These are phyloP conservation scores for Tachypleus tridentatus DNA, from an alignment of 1,140 invertebrate species.

Conservation along the genomic window DNA sequence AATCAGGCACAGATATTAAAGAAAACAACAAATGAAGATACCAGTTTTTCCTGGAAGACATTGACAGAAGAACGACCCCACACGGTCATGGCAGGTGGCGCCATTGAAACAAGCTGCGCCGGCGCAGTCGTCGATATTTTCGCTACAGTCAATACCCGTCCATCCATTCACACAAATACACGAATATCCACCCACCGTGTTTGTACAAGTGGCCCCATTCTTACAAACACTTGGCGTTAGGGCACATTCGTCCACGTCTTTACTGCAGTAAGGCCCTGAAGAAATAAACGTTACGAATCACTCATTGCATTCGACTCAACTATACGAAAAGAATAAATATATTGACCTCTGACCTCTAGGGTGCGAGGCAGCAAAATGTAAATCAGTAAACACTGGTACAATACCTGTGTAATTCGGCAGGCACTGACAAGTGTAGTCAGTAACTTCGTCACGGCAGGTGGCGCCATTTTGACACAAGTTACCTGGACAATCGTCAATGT, in stretches of 20 bases:
- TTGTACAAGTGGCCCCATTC: slow-evolving; percentile 89
- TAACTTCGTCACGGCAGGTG: slow-evolving; percentile 74
- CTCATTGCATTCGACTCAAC: background rate
- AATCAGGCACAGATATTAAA: too few relatives aligned
- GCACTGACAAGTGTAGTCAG: slow-evolving; percentile 76
- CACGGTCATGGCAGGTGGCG: slow-evolving; percentile 88
- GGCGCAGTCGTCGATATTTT: slow-evolving; percentile 88
- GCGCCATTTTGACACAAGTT: slow-evolving; percentile 65
- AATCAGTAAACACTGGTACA: background rate
- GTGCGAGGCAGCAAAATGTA: too few relatives aligned
- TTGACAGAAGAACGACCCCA: slow-evolving; percentile 86
- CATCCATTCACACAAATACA: slow-evolving; percentile 96
- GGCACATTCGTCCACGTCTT: slow-evolving; percentile 40
- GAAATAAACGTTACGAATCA: background rate
- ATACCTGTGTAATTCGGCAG: slow-evolving; percentile 70
- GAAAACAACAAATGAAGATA: slow-evolving; percentile 30
- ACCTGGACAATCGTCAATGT: slow-evolving; percentile 92
- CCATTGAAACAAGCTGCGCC: slow-evolving; percentile 90
- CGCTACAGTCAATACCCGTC: slow-evolving; percentile 77
- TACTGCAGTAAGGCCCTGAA: slow-evolving; percentile 41
- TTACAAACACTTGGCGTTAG: slow-evolving; percentile 63
- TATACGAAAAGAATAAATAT: background rate
- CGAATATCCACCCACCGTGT: slow-evolving; percentile 73
- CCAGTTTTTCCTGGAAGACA: slow-evolving; percentile 92
- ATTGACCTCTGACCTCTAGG: too few relatives aligned